phyloP scores from a whole-genome alignment of 1,140 invertebrate species.

The Ceratosolen solmsi region DNA sequence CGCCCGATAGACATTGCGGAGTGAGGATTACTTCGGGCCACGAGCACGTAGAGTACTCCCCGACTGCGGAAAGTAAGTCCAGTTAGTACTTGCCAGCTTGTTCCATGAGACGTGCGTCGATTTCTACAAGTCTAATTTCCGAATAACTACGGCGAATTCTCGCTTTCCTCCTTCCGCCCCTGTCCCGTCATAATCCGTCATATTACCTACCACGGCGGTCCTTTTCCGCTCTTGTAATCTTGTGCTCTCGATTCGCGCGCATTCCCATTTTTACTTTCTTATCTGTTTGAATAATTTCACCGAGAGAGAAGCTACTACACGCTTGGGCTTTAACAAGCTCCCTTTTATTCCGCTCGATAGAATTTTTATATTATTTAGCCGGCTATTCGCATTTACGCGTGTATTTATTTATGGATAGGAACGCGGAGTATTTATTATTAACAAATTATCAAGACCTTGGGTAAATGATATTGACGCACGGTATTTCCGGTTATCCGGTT shows the following conservation, averaged over 20 bases:
- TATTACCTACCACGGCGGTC: not conserved
- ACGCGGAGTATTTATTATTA: too few relatives aligned
- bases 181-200: not conserved
- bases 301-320: not conserved
- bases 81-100: constrained; percentile 54
- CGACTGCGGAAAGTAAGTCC: constrained; percentile 44
- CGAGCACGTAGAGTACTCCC: constrained; percentile 31
- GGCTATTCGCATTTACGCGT: too few relatives aligned
- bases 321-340: too few relatives aligned
- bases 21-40: constrained; percentile 33
- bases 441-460: too few relatives aligned
- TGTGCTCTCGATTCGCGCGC: not conserved
- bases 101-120: constrained; percentile 59
- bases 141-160: constrained; percentile 28
- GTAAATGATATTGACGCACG: too few relatives aligned
- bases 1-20: not conserved
- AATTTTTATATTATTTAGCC: too few relatives aligned
- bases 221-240: not conserved
- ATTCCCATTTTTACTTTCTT: not conserved
- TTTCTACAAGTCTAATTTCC: constrained; percentile 59
- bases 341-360: too few relatives aligned
- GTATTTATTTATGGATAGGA: too few relatives aligned
- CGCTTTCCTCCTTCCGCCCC: not conserved
- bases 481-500: too few relatives aligned
- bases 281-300: not conserved